Percentiles rank a stretch among this genome's conserved stretches.
These are phyloP conservation scores for Cremastobaeus sp. DNA, from an alignment of 2,888 invertebrate genomes.

Conservation along the genomic window DNA sequence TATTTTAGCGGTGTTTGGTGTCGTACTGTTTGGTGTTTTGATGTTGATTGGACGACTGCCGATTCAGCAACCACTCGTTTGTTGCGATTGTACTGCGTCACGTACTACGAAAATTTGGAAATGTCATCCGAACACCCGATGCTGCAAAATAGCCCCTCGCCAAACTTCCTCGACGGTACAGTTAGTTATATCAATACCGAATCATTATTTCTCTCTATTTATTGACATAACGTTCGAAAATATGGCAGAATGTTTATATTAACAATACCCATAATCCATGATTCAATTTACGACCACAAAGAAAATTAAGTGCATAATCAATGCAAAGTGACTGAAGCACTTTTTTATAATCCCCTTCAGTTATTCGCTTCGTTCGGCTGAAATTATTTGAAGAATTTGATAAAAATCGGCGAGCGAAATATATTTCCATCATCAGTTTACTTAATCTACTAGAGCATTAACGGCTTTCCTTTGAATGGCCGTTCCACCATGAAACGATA, in stretches of 20 bases:
- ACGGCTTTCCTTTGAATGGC: conserved; percentile 59
- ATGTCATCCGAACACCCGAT: conserved; percentile 58
- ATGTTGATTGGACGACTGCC: conserved; percentile 77
- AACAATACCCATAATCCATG: conserved; percentile 30
- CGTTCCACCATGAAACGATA: conserved; percentile 59
- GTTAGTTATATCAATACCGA: conserved; percentile 56
- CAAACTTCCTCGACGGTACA: conserved; percentile 43
- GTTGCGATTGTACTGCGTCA: conserved; percentile 69
- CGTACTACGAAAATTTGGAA: conserved; percentile 58
- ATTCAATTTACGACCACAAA: conserved; percentile 19
- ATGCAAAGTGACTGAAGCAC: conserved; percentile 63
- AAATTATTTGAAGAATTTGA: conserved; percentile 53
- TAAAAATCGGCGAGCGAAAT: conserved; percentile 53
- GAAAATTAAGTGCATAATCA: conserved; percentile 44
- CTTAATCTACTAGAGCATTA: conserved; percentile 58
- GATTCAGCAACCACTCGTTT: conserved; percentile 76
- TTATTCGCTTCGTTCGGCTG: conserved; percentile 42
- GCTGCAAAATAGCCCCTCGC: conserved; percentile 56
- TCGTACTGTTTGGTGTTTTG: conserved; percentile 73
- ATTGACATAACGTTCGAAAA: conserved; percentile 33
- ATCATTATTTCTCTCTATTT: conserved; percentile 40
- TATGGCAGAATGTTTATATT: conserved; percentile 14
- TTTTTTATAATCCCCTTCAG: conserved; percentile 54
- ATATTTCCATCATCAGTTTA: conserved; percentile 59
- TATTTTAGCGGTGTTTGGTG: conserved; percentile 71